Base-by-base conservation (phyloP, 2,888 invertebrate species). In the Liposcelis brunnea region DNA sequence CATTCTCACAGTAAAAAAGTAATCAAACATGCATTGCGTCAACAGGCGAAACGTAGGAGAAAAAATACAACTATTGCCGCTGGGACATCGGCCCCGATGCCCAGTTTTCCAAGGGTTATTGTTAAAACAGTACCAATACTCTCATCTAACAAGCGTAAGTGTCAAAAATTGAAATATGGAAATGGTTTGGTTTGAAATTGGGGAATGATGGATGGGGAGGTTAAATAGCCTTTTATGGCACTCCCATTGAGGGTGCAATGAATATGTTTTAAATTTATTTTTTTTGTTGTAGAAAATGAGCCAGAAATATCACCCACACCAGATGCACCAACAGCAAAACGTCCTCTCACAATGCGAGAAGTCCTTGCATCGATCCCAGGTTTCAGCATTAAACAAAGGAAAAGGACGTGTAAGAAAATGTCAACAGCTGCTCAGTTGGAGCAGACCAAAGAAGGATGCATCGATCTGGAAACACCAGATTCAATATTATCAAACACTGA, bases 381-480 rank as follows among this genome's bases (percentile, higher is more conserved):
- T n/a, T 87, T 87, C 60, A 80, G 77, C 61, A 84, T 85, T 58
- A 61, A 66, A 37, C 81, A 80, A 44, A 65, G 82, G 48, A 81
- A 84, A 60, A 68, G 82, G 49, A 80, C 81, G 50, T 78, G 79
- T 49, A 84, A 87, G 60, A 85, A 86, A 61, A 65, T 89, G 53
- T 87, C 89, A 32, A 82, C 86, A 49, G 89, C 91, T 37, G 91
- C 91, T 51, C 91, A 93, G 65, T 68, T 93, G 51, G 89, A 89
- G 59, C 86, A 89, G 66, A 86, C 86, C 35, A 82, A 83, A 65
- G 90, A 91, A 66, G 91, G 93, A 44, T 84, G 85, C 61, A 85
- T 95, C 53, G 94, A 95, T 65, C 70, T 95, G 56, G 91, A 93
- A 67, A 91, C 93, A 35, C 91, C 94, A 15, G 91, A 93, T 60